These are phyloP conservation scores for Phocoena phocoena DNA, from an alignment of 2,113 vertebrate genomes.

Conservation along the genomic window DNA sequence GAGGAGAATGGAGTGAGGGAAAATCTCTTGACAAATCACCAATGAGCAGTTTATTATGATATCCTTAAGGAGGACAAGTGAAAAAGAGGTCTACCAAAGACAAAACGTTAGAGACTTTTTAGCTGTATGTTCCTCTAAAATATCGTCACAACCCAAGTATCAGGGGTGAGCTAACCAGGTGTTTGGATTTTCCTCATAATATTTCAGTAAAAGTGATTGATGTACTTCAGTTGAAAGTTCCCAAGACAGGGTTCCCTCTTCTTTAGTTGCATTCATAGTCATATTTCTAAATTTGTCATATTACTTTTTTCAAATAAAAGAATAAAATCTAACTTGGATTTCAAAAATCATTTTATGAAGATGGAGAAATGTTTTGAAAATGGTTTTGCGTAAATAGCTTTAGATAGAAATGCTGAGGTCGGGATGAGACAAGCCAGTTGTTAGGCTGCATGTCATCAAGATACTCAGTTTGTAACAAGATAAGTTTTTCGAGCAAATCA, in stretches of 20 bases:
- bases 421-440: neutral
- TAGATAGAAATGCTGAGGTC: neutral
- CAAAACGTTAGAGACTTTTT: neutral
- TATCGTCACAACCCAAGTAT: neutral
- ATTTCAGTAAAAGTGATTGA: neutral
- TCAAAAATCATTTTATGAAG: neutral
- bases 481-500: neutral
- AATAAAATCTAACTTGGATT: neutral
- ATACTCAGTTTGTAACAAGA: neutral
- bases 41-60: neutral
- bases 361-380: constrained; percentile 9
- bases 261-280: neutral
- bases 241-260: neutral
- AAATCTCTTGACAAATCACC: neutral
- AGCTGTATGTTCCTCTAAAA: neutral
- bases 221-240: neutral
- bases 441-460: neutral
- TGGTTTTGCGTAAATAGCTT: neutral
- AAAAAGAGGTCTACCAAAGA: neutral
- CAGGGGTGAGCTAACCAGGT: neutral
- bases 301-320: neutral
- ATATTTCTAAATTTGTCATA: neutral
- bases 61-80: neutral
- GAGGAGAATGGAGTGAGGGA: neutral
- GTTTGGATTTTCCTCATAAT: neutral